Evolutionary conservation across 2,797 vertebrate species (phyloP), one percentile per base, ranked within the genome.

Genomic region (Masticophis lateralis): DNA sequence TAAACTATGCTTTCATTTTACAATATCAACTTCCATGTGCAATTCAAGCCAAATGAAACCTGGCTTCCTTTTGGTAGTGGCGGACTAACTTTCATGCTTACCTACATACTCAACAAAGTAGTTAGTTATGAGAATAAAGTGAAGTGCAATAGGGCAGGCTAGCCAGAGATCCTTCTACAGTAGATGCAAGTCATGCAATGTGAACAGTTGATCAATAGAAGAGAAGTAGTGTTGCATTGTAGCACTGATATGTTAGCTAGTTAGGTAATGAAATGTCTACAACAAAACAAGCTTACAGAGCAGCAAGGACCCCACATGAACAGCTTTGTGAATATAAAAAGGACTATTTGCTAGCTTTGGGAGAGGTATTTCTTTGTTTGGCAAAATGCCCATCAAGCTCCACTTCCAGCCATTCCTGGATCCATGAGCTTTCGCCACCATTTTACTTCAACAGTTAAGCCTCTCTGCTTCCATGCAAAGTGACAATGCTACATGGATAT

Each of bases 271-370:
- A 74, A 74, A 69, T 69, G 66, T 69, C 66, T 69, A n/a, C 14
- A 69, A 69, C 14, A 69, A 69, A 69, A 69, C n/a, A 69, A 18
- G n/a, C 14, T 69, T 6, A 69, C n/a, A 18, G 14, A 18, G n/a
- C 66, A 74, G 6, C 66, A 74, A 74, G n/a, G 66, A 32, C 7
- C n/a, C 2, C 66, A 74, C 27, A 37, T 37, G n/a, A 9, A 18
- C n/a, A 83, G 74, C 74, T 25, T 18, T 74, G 69, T 74, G 32
- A 74, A 14, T 69, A 32, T n/a, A 69, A 28, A 28, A 88, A 27
- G 28, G 92, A n/a, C 79, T 95, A 1, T 90, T 66, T 43, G 8
- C 92, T 87, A 93, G 91, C 94, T 92, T 28, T 0, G 74, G 87
- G 43, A 87, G 90, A 95, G 91, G 47, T 59, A 79, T 63, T 25